Evolutionary conservation across 2,888 invertebrate genomes (phyloP), one percentile per base, ranked within the genome.

Genomic region (Epirrita christyi): DNA sequence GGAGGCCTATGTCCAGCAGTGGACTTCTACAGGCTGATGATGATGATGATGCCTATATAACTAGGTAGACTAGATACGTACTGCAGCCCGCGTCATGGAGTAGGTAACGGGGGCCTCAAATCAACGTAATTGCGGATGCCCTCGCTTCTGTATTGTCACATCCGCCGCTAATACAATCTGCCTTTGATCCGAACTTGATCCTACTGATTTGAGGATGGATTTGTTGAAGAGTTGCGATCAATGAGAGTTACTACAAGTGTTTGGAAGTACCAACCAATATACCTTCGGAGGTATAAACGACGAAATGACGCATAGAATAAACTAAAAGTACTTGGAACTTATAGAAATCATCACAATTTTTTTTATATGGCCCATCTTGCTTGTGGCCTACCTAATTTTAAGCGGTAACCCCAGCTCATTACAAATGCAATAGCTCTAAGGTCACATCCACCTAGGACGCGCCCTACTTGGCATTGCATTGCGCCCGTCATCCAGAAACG

Each of bases 61-160:
- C 42, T 37, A 43, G 40, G 41, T 50, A 46, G 32, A 32, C 13
- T 28, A 50, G 38, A 50, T 11, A 9, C 4, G 21, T 21, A 21
- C 8, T 36, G n/a, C 37, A 27, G 21, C 27, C 32, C 9, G 46
- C 50, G 59, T 57, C 55, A 58, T 51, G 34, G 43, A 55, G 43
- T 52, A 68, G 67, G 71, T 75, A 74, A 74, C 70, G 67, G 78
- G 81, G 80, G 77, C 79, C 79, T 77, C 80, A 75, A 81, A 81
- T 80, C 78, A 81, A 73, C 75, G 76, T 81, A 80, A 84, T 83
- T 78, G 83, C 80, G 84, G 84, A 84, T 83, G 82, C 81, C 70
- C 75, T 71, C 73, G 61, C 64, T 64, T 60, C 69, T 77, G 76
- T 78, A 72, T 63, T 64, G 68, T 68, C 51, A 59, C 68, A 67